Evolutionary conservation across 1,140 invertebrate genomes (phyloP), one percentile per base, ranked within the genome.

Genomic region (Zophobas morio): DNA sequence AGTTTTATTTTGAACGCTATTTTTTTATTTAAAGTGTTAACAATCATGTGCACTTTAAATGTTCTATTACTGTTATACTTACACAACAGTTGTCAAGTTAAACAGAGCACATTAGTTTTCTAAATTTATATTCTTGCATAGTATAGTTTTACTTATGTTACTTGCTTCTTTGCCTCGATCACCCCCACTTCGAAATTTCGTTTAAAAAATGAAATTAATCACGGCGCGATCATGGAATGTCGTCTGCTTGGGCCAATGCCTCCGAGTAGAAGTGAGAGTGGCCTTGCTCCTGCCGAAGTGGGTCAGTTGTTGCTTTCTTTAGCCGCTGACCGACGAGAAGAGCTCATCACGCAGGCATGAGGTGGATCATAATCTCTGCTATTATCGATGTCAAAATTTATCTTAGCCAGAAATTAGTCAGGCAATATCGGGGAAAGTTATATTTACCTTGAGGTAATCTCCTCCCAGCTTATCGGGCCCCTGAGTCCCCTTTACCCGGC

Each of bases 271-370:
- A 78, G 80, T 81, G 77, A 81, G 81, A 79, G 78, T 81, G 79
- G 72, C 80, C 79, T 82, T 79, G 78, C 76, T 81, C 74, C 60
- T 71, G 34, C 56, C 39, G 42, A 81, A 81, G 78, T 81, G 74
- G 80, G 80, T 79, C 78, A 81, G 76, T 33, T 74, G 70, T 81
- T 79, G 74, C 80, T 81, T 81, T 81, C 80, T 81, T 81, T 78
- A 60, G 42, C 76, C 73, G 60, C 57, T 57, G 73, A 75, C 73
- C 53, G 73, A 60, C 60, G 60, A 32, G 39, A 39, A 66, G 60
- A 66, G 40, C 60, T 66, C 60, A 66, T 66, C 60, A 66, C 39
- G 60, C 8, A 39, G 20, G 5, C 57, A 63, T 20, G 36, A 20
- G 57, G 39, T 42, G 33, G 39, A 42, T 66, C 39, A 39, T 39